These are phyloP conservation scores for Ecdyonurus torrentis DNA, from an alignment of 2,888 invertebrate genomes.

Conservation along the genomic window DNA sequence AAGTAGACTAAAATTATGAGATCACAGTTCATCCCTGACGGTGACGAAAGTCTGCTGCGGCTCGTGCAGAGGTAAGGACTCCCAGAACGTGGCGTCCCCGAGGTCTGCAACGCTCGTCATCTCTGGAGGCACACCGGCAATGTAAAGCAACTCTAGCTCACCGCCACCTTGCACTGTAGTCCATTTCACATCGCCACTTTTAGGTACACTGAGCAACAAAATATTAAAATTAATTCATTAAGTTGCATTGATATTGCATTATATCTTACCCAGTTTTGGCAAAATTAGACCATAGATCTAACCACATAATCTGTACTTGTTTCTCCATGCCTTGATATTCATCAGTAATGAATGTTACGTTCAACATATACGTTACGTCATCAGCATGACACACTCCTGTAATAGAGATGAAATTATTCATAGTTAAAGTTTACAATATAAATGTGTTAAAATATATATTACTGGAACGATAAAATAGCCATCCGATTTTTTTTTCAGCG, in stretches of 20 bases:
- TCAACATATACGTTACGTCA: constrained; percentile 36
- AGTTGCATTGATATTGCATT: too few relatives aligned
- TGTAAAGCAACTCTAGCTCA: constrained; percentile 34
- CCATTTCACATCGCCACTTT: constrained; percentile 30
- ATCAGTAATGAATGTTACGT: constrained; percentile 20
- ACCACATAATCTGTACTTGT: constrained; percentile 33
- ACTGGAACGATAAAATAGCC: too few relatives aligned
- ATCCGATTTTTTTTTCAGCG: too few relatives aligned
- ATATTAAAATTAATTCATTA: too few relatives aligned
- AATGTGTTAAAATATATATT: constrained; percentile 1
- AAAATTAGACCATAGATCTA: constrained; percentile 37
- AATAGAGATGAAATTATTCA: too few relatives aligned
- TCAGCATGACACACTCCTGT: constrained; percentile 48
- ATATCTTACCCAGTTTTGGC: constrained; percentile 43
- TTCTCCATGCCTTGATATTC: constrained; percentile 28
- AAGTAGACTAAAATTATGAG: too few relatives aligned
- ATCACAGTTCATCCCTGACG: constrained; percentile 30
- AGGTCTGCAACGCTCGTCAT: constrained; percentile 33
- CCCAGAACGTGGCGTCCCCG: constrained; percentile 42
- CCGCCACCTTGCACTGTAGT: constrained; percentile 28
- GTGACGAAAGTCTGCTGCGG: constrained; percentile 40
- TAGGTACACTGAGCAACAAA: constrained; percentile 27
- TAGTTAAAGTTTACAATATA: constrained; percentile 12
- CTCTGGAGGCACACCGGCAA: constrained; percentile 26
- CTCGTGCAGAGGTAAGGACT: constrained; percentile 38